Evolutionary conservation across 2,113 vertebrate genomes (phyloP).

Genomic region (Xenopus tropicalis): UCB_Xtro_10.0 CM004446.2:109367501-109368000

Average conservation of each 20-base stretch:
- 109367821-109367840: neutral
- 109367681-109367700: neutral
- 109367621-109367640: constrained; percentile 2
- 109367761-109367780: neutral
- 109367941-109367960: constrained; percentile 1
- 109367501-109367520: constrained; percentile 30
- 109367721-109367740: neutral
- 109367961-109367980: constrained; percentile 26
- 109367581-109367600: constrained; percentile 3
- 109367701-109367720: neutral
- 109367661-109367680: neutral
- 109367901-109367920: no score
- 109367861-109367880: no score
- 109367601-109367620: constrained; percentile 23
- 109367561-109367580: constrained; percentile 29
- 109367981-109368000: constrained; percentile 21
- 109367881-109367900: no score
- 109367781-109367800: neutral
- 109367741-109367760: neutral
- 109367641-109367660: neutral
- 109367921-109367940: neutral
- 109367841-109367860: neutral
- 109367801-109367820: neutral
- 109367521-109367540: constrained; percentile 32
- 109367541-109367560: constrained; percentile 17